Conservation (phyloP, 2,888 invertebrate genomes). For the Mythimna albipuncta region DNA sequence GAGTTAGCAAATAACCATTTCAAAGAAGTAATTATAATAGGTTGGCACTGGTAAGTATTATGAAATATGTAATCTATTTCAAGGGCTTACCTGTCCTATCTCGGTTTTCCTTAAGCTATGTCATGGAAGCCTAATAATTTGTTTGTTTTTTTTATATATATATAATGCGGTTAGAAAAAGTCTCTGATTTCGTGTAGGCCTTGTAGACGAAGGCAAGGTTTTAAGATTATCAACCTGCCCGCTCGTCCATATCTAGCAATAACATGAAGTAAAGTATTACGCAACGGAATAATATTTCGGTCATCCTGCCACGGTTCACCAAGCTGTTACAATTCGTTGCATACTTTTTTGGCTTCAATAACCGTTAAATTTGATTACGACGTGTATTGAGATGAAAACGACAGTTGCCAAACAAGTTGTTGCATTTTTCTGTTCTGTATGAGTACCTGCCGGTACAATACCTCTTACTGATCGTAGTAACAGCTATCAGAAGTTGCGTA, state of each 20-base stretch:
- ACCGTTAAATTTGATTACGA: slow-evolving; percentile 88
- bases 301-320: slow-evolving; percentile 75
- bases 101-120: no score
- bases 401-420: slow-evolving; percentile 75
- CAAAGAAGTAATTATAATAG: no score
- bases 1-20: no score
- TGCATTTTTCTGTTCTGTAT: slow-evolving; percentile 54
- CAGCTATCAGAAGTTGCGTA: slow-evolving; percentile 43
- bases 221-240: slow-evolving; percentile 24
- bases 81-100: no score
- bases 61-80: no score
- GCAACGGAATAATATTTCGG: slow-evolving; percentile 59
- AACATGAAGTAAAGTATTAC: slow-evolving; percentile 56
- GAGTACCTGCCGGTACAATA: slow-evolving; percentile 52
- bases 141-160: no score
- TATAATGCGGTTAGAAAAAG: no score
- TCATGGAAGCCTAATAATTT: no score
- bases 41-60: no score
- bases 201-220: no score
- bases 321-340: slow-evolving; percentile 75
- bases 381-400: slow-evolving; percentile 81
- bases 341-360: slow-evolving; percentile 76
- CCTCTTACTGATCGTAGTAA: slow-evolving; percentile 46
- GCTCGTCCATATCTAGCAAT: slow-evolving; percentile 46
- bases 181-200: no score